Evolutionary conservation across 2,888 invertebrate genomes (phyloP).

Genomic region (Epinotia ramella): DNA sequence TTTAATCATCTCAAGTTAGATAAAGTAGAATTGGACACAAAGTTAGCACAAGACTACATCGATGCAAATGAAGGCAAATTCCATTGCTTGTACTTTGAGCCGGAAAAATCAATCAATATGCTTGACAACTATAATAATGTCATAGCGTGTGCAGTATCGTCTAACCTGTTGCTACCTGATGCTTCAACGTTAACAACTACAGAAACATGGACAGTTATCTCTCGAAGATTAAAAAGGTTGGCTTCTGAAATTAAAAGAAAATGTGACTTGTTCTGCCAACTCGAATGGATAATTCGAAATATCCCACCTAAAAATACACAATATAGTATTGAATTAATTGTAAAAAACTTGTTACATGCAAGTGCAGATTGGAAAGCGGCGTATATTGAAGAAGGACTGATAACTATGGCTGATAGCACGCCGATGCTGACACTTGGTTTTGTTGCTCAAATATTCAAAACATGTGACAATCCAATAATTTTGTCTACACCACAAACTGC

Average conservation of each 20-base stretch:
- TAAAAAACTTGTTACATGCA: conserved; percentile 48
- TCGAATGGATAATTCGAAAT: conserved; percentile 52
- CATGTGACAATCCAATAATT: conserved; percentile 27
- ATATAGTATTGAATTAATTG: conserved; percentile 51
- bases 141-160: conserved; percentile 34
- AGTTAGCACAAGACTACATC: conserved; percentile 20
- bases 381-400: conserved; percentile 44
- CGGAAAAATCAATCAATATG: not conserved
- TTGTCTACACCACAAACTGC: conserved; percentile 46
- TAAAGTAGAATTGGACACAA: conserved; percentile 11
- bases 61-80: conserved; percentile 3
- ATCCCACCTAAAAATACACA: conserved; percentile 48
- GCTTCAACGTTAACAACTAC: conserved; percentile 12
- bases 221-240: conserved; percentile 44
- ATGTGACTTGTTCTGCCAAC: conserved; percentile 50
- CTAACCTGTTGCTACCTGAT: conserved; percentile 9
- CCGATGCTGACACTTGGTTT: conserved; percentile 47
- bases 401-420: conserved; percentile 24
- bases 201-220: conserved; percentile 30
- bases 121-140: not conserved
- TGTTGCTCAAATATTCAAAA: conserved; percentile 40
- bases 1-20: conserved; percentile 10
- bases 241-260: conserved; percentile 48
- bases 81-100: conserved; percentile 19
- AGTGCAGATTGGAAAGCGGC: conserved; percentile 41